Percentiles rank a stretch among this genome's conserved stretches.
Evolutionary conservation across 2,113 vertebrate genomes (phyloP).

Genomic region (Protomyctophum bolini): DNA sequence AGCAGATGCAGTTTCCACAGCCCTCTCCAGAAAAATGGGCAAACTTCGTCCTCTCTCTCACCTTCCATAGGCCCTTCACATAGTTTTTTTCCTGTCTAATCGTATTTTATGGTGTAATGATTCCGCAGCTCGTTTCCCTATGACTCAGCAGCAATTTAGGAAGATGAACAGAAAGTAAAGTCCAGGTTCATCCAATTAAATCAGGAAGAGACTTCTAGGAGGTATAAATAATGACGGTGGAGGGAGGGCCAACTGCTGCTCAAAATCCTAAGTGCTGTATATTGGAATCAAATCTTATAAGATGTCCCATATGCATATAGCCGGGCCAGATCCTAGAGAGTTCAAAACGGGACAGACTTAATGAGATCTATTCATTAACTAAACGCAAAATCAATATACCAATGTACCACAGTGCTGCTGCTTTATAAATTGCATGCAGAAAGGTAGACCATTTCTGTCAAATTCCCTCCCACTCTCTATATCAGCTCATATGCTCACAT

Average conservation of each 20-base stretch:
- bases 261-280: conserved; percentile 7
- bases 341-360: not conserved
- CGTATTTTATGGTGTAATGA: conserved; percentile 53
- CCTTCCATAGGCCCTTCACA: not conserved
- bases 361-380: conserved; percentile 5
- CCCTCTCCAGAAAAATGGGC: not conserved
- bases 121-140: conserved; percentile 40
- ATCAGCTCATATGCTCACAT: not conserved
- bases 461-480: not conserved
- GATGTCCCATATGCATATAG: conserved; percentile 3
- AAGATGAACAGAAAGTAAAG: conserved; percentile 9
- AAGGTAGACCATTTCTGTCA: conserved; percentile 1
- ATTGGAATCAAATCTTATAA: conserved; percentile 20
- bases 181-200: conserved; percentile 41
- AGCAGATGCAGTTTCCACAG: conserved; percentile 5
- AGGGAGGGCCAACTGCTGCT: not conserved
- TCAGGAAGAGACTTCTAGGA: conserved; percentile 14
- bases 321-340: not conserved
- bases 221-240: conserved; percentile 32
- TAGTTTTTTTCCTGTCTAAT: conserved; percentile 14
- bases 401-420: conserved; percentile 3
- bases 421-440: conserved; percentile 4
- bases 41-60: not conserved
- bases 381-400: conserved; percentile 16
- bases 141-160: conserved; percentile 54